Conservation (phyloP, 1,140 invertebrate genomes). For the Solen grandis region DNA sequence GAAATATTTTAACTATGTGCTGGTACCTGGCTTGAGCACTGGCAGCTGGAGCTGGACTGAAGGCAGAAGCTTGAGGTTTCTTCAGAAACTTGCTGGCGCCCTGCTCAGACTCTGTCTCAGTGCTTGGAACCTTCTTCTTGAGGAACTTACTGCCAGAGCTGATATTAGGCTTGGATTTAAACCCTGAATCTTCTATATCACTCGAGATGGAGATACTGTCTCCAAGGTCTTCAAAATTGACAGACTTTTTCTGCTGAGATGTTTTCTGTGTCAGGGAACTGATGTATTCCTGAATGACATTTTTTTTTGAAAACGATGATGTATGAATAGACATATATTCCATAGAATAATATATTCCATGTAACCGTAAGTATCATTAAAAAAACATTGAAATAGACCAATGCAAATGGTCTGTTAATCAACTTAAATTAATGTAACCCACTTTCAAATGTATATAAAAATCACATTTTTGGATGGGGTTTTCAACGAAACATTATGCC, state of each 20-base stretch:
- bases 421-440: no score
- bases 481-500: no score
- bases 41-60: slow-evolving; percentile 18
- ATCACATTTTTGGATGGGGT: no score
- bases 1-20: no score
- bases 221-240: slow-evolving; percentile 69
- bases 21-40: neutral
- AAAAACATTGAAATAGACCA: neutral
- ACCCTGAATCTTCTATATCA: slow-evolving; percentile 55
- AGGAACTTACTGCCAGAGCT: slow-evolving; percentile 65
- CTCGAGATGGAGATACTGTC: slow-evolving; percentile 70
- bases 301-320: slow-evolving; percentile 15
- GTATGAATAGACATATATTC: no score
- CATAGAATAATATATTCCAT: no score
- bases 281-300: slow-evolving; percentile 71
- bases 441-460: no score
- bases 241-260: slow-evolving; percentile 57
- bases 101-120: neutral
- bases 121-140: slow-evolving; percentile 62
- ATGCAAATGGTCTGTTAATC: neutral
- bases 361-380: no score
- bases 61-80: slow-evolving; percentile 41
- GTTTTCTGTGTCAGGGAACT: slow-evolving; percentile 69
- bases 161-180: slow-evolving; percentile 18
- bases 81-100: slow-evolving; percentile 43